Percentiles rank a stretch among this genome's conserved stretches.
Evolutionary conservation across 2,888 invertebrate species (phyloP).

Genomic region (Hanleya hanleyi): DNA sequence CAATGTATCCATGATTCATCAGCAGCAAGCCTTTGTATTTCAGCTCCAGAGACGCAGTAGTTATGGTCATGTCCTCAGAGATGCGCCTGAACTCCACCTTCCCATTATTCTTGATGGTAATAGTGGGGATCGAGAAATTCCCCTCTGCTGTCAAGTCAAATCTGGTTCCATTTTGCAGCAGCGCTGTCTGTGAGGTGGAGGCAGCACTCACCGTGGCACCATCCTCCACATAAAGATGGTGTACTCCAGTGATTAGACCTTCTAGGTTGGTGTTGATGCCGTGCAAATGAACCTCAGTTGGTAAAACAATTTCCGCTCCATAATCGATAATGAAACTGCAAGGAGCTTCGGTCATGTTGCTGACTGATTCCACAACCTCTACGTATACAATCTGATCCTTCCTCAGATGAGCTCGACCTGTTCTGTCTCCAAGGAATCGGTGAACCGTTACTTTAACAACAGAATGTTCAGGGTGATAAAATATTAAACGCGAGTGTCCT

Average conservation of each 20-base stretch:
- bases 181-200: slow-evolving; percentile 56
- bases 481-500: slow-evolving; percentile 45
- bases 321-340: slow-evolving; percentile 57
- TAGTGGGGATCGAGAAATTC: slow-evolving; percentile 53
- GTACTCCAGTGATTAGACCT: slow-evolving; percentile 52
- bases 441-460: slow-evolving; percentile 44
- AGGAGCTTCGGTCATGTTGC: slow-evolving; percentile 58
- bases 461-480: slow-evolving; percentile 45
- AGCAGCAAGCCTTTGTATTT: slow-evolving; percentile 47
- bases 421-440: slow-evolving; percentile 52
- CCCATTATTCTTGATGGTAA: slow-evolving; percentile 47
- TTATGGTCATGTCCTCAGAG: slow-evolving; percentile 42
- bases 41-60: slow-evolving; percentile 50
- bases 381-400: slow-evolving; percentile 43
- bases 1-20: slow-evolving; percentile 58
- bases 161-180: slow-evolving; percentile 43
- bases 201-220: slow-evolving; percentile 40
- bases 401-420: slow-evolving; percentile 56
- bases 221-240: slow-evolving; percentile 57
- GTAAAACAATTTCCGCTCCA: slow-evolving; percentile 51
- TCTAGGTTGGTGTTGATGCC: slow-evolving; percentile 53
- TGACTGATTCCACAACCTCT: slow-evolving; percentile 55
- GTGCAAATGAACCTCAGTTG: slow-evolving; percentile 57
- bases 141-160: slow-evolving; percentile 45
- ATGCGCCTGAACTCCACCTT: slow-evolving; percentile 46